Evolutionary conservation across 1,140 invertebrate genomes (phyloP).

Genomic region (Danaus plexippus): DNA sequence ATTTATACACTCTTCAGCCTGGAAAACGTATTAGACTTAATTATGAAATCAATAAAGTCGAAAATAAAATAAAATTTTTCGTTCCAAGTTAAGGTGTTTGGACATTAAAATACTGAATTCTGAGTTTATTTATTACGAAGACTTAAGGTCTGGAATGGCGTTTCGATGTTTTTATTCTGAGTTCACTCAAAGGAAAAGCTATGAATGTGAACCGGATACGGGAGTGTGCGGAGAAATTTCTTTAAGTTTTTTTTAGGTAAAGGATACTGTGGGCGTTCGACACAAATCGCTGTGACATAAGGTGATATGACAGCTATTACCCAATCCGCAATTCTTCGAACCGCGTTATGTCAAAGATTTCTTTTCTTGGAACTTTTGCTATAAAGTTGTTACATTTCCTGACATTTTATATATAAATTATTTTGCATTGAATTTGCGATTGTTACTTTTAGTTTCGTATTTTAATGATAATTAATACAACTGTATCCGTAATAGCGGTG

Average conservation of each 20-base stretch:
- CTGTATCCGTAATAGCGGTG: no score
- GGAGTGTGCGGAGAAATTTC: slow-evolving; percentile 59
- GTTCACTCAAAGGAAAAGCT: slow-evolving; percentile 57
- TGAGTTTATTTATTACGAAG: neutral
- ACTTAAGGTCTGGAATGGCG: slow-evolving; percentile 9
- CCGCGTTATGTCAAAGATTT: slow-evolving; percentile 11
- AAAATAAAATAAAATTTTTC: no score
- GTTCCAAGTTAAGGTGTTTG: no score
- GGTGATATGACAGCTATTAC: slow-evolving; percentile 8
- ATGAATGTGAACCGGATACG: slow-evolving; percentile 57
- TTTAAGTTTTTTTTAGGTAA: slow-evolving; percentile 43
- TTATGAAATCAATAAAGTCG: no score
- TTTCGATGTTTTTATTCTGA: slow-evolving; percentile 1
- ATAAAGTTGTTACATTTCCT: no score
- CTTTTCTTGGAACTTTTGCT: slow-evolving; percentile 11
- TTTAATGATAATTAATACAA: no score
- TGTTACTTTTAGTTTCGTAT: no score
- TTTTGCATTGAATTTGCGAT: no score
- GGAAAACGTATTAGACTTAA: no score
- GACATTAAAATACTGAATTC: no score
- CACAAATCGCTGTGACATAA: slow-evolving; percentile 39
- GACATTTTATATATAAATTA: no score
- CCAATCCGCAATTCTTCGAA: neutral
- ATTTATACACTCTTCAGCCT: slow-evolving; percentile 4
- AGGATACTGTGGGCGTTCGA: slow-evolving; percentile 46